phyloP scores from a whole-genome alignment of 2,888 invertebrate genomes.

The Hypsopygia costalis region DNA sequence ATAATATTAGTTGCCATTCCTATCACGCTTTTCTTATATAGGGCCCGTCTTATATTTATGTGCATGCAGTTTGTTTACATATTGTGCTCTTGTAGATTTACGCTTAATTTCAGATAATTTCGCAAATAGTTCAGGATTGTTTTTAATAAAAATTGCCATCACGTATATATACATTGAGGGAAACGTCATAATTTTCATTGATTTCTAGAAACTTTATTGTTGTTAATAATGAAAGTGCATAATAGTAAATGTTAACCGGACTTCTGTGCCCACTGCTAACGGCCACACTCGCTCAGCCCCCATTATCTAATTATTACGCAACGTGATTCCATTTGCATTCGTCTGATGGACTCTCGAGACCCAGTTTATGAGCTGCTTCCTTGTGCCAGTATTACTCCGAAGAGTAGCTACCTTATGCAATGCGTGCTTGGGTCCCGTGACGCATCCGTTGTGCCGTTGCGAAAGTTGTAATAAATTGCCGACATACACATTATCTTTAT shows the following conservation, averaged over 20 bases:
- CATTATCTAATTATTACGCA: slow-evolving; percentile 62
- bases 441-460: slow-evolving; percentile 35
- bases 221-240: slow-evolving; percentile 48
- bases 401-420: slow-evolving; percentile 38
- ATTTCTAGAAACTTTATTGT: too few relatives aligned
- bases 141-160: too few relatives aligned
- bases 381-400: slow-evolving; percentile 33
- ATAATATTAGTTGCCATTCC: too few relatives aligned
- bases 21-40: too few relatives aligned
- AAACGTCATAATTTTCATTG: too few relatives aligned
- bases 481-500: neutral
- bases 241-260: slow-evolving; percentile 37
- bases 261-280: slow-evolving; percentile 31
- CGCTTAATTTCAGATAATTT: too few relatives aligned
- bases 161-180: too few relatives aligned
- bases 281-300: slow-evolving; percentile 27
- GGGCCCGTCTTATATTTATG: too few relatives aligned
- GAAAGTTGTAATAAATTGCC: slow-evolving; percentile 11
- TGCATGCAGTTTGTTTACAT: too few relatives aligned
- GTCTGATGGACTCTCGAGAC: slow-evolving; percentile 41
- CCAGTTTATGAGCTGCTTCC: slow-evolving; percentile 38
- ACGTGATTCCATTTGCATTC: slow-evolving; percentile 46
- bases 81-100: too few relatives aligned
- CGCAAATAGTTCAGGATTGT: too few relatives aligned
- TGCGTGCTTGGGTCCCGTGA: slow-evolving; percentile 40